Base-by-base conservation (phyloP, 2,113 vertebrate genomes). In the Lipotes vexillifer region DNA sequence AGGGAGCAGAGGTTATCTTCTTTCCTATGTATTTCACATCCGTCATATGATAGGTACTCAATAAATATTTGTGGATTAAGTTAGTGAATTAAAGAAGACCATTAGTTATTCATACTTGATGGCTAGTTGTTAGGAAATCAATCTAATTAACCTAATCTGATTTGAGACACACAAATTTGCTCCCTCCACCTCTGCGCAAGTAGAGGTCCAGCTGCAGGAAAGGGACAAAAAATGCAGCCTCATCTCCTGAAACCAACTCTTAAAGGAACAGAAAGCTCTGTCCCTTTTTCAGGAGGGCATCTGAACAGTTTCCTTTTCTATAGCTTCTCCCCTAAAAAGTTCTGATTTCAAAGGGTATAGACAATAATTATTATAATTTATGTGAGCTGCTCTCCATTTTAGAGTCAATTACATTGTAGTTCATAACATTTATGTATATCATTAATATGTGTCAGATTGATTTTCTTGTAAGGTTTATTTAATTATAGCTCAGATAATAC, bases 381-480 rank as follows among this genome's bases (percentile, higher is more conserved):
- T 69, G 23, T 66, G 46, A 74, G 55, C 55, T 74, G 18, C n/a
- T 89, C 9, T 94, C 46, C 46, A 61, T 78, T 97, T 96, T 95
- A 96, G 89, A 87, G 78, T 61, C 92, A 96, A 96, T 95, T 98
- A 86, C 66, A 49, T 85, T 77, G n/a, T 33, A 89, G 85, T 61
- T 96, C 89, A 66, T 90, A 84, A 90, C 84, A 95, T 93, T 96
- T 95, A 93, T 83, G 41, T 86, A 33, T 57, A 71, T 87, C 41
- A 95, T 92, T 97, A 96, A 90, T 89, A 96, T 83, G 33, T 93
- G 82, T 72, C 69, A 96, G 71, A 88, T 46, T 90, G 52, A 72
- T 88, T 75, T 78, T 94, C 85, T 84, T 61, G 7, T 93, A 57
- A 81, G 36, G 57, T 59, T 90, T 78, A 87, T 84, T 95, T 83